Conservation (phyloP, 2,888 invertebrate genomes). For the Dryocosmus kuriphilus region DNA sequence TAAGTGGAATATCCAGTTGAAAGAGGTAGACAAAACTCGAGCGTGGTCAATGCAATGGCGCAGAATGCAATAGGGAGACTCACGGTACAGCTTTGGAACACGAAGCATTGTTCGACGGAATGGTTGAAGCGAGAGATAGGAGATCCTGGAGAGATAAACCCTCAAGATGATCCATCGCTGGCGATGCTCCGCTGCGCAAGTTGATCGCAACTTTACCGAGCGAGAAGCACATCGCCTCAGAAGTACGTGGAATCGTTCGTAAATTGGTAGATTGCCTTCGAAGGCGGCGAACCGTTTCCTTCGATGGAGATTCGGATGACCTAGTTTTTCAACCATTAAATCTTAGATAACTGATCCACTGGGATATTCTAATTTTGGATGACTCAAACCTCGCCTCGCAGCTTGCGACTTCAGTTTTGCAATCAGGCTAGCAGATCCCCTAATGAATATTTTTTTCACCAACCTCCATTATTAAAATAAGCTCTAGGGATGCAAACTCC, state of each 20-base stretch:
- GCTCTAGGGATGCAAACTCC: background rate
- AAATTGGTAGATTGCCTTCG: conserved; percentile 51
- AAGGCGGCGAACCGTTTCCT: conserved; percentile 29
- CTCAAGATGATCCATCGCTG: conserved; percentile 68
- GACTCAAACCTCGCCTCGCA: background rate
- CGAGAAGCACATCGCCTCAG: conserved; percentile 40
- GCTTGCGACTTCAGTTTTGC: background rate
- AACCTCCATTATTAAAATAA: background rate
- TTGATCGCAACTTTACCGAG: conserved; percentile 58
- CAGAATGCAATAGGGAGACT: conserved; percentile 23
- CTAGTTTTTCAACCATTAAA: conserved; percentile 11
- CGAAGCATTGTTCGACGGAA: conserved; percentile 63
- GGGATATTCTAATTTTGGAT: background rate
- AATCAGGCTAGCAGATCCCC: too few species aligned
- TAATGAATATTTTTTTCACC: background rate
- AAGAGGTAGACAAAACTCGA: conserved; percentile 22
- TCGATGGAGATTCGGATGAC: conserved; percentile 19
- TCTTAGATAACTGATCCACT: background rate
- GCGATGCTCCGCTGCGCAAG: conserved; percentile 64
- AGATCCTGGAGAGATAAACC: conserved; percentile 67
- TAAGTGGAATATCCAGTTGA: conserved; percentile 5
- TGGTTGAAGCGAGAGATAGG: conserved; percentile 60
- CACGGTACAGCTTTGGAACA: conserved; percentile 26
- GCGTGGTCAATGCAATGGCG: conserved; percentile 29
- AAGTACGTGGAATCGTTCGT: conserved; percentile 48